These are phyloP conservation scores for Cebus imitator DNA, from an alignment of 2,113 vertebrate species.

Conservation along the genomic window DNA sequence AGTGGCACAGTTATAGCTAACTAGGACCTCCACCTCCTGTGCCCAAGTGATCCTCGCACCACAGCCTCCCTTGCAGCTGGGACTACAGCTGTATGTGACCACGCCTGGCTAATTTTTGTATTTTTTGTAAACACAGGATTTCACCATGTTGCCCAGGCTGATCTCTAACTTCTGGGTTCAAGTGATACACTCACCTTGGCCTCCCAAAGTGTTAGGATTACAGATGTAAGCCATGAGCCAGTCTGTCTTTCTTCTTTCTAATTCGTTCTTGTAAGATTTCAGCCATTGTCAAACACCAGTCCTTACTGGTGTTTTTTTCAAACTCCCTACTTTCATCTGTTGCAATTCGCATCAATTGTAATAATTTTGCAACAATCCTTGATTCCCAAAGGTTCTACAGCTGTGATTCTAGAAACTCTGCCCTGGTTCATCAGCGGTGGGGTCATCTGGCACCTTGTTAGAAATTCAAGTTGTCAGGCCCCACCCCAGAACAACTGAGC, in stretches of 20 bases:
- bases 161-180: too few relatives aligned
- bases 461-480: not conserved
- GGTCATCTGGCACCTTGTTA: not conserved
- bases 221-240: not conserved
- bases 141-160: too few relatives aligned
- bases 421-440: fast-evolving
- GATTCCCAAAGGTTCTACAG: not conserved
- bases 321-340: not conserved
- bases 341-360: not conserved
- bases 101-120: too few relatives aligned
- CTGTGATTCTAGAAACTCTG: not conserved
- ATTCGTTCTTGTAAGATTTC: not conserved
- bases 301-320: not conserved
- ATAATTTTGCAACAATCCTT: not conserved
- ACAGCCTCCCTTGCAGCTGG: too few relatives aligned
- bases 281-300: not conserved
- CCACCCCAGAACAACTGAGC: not conserved
- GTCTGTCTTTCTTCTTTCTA: not conserved
- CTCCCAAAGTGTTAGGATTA: not conserved
- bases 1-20: too few relatives aligned
- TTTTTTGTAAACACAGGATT: too few relatives aligned
- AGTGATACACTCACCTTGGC: too few relatives aligned
- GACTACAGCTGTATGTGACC: too few relatives aligned
- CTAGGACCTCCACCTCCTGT: too few relatives aligned
- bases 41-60: too few relatives aligned